Evolutionary conservation across 2,888 invertebrate species (phyloP).

Genomic region (Pristionchus entomophagus): DNA sequence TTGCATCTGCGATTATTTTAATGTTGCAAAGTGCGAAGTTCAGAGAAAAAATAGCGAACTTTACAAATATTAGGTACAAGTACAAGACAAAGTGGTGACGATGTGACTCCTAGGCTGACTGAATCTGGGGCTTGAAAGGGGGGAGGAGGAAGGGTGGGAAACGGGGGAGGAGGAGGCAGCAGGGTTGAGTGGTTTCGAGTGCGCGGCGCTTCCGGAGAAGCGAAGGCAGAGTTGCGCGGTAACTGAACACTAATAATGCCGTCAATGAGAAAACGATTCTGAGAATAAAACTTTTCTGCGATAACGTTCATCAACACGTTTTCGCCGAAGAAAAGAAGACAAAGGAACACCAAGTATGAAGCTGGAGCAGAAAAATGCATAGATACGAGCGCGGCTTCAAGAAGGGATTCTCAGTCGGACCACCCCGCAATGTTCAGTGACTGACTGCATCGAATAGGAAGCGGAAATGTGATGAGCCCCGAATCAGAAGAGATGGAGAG

Average conservation of each 20-base stretch:
- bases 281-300: no score
- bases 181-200: conserved; percentile 30
- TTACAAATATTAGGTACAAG: background rate
- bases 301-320: no score
- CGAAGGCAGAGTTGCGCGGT: background rate
- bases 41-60: background rate
- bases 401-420: no score
- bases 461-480: conserved; percentile 20
- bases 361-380: background rate
- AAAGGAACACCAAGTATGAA: no score
- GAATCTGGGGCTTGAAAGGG: background rate
- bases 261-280: background rate
- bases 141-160: conserved; percentile 25
- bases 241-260: background rate
- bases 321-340: no score
- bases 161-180: no score
- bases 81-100: background rate
- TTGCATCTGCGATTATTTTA: background rate
- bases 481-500: background rate
- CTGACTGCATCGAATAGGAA: background rate
- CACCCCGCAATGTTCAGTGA: background rate
- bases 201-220: conserved; percentile 24
- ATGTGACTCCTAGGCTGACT: conserved; percentile 20
- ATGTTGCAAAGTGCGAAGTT: background rate
- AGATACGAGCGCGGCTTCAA: no score